Base-by-base conservation (phyloP, 2,888 invertebrate species). In the Agonopterix heracliana region DNA sequence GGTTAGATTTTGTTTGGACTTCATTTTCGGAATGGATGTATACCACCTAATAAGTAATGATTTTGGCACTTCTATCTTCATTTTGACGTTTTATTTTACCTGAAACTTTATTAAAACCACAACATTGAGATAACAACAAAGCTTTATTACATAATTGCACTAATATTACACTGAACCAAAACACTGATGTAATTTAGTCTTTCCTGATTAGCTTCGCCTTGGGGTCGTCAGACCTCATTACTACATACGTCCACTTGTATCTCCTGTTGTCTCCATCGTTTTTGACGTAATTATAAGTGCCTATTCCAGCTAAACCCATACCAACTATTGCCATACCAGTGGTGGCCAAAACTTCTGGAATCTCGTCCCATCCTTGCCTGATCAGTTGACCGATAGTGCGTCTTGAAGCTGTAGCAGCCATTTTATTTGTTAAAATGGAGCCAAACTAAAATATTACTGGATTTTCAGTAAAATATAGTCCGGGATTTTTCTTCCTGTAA, bases 191-290 rank as follows among this genome's bases (percentile, higher is more conserved):
- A 41, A 9, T n/a, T 71, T 78, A 91, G 60, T 91, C 89, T 62
- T 89, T 90, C 51, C 81, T 88, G 41, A 93, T 89, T 66, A 79
- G 84, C 44, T 83, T 77, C 12, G 78, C 91, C 65, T 86, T 85
- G 1, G 93, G 93, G 68, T 94, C 93, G 60, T 93, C 93, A 10
- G 93, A 89, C 53, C 94, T 89, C 75, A 91, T 89, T 8, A 94
- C 90, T 36, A 91, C 89, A 67, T 92, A 93, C 13, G 82, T 76
- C 40, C 75, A 63, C 73, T 93, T 94, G 75, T 93, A 93, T 64
- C 89, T 90, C 54, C 90, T 89, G 64, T 93, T 93, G 65, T 93
- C 92, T 47, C 92, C 92, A 66, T 93, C 92, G 40, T 84, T 89
- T 52, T 83, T 78, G 14, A 81, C 66, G 59, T 93, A 91, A 38